Conservation (phyloP, 2,113 vertebrate species). For the Thamnaconus septentrionalis region DNA sequence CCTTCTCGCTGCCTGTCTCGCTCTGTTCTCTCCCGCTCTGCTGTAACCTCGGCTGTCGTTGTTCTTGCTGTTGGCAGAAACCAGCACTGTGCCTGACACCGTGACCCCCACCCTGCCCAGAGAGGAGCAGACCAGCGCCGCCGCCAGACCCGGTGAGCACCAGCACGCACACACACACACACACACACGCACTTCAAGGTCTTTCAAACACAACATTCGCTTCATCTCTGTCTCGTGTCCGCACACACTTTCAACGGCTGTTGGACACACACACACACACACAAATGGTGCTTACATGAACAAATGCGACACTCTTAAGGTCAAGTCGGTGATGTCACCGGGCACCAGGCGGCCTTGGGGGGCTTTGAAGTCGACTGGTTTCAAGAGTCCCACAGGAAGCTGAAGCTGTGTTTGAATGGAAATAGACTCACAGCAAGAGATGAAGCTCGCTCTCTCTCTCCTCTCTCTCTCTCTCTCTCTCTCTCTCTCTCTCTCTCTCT, state of each 20-base stretch:
- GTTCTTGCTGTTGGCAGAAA: conserved; percentile 72
- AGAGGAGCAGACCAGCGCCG: conserved; percentile 83
- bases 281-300: conserved; percentile 1
- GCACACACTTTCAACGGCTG: no score
- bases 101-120: conserved; percentile 84
- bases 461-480: conserved; percentile 10
- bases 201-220: conserved; percentile 1
- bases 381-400: conserved; percentile 58
- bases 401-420: conserved; percentile 56
- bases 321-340: conserved; percentile 64
- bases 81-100: conserved; percentile 84
- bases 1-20: background rate
- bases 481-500: conserved; percentile 4
- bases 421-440: conserved; percentile 49
- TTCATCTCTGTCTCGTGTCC: conserved; percentile 1
- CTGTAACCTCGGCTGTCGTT: background rate
- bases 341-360: conserved; percentile 37
- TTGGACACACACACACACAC: conserved; percentile 8
- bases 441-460: conserved; percentile 8
- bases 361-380: conserved; percentile 57
- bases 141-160: conserved; percentile 65
- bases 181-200: conserved; percentile 5
- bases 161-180: conserved; percentile 1
- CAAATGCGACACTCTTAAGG: conserved; percentile 40
- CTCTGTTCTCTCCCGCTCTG: background rate